Percentiles rank a stretch among this genome's conserved stretches.
phyloP scores from a whole-genome alignment of 2,888 invertebrate genomes.

The Linnaemya tessellans region DNA sequence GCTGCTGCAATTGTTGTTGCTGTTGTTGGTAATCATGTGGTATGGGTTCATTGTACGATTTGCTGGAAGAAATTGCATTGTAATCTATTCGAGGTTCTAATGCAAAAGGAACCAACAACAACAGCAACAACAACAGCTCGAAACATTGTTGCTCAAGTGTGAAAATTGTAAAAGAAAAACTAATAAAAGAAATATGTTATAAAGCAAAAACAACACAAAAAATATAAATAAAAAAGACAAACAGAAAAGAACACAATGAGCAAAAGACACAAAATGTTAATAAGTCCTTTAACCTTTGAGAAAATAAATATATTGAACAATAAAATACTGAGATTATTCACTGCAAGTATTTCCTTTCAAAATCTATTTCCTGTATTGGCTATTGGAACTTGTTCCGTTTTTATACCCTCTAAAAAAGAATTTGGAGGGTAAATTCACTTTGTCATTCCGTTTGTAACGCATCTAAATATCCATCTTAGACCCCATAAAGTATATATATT shows the following conservation, averaged over 20 bases:
- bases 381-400: slow-evolving; percentile 2
- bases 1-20: neutral
- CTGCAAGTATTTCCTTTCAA: slow-evolving; percentile 35
- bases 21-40: slow-evolving; percentile 15
- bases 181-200: slow-evolving; percentile 17
- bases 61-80: slow-evolving; percentile 59
- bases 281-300: slow-evolving; percentile 68
- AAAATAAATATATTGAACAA: neutral
- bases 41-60: slow-evolving; percentile 69
- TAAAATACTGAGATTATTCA: slow-evolving; percentile 53
- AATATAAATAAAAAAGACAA: neutral
- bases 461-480: too few species aligned
- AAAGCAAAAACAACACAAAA: slow-evolving; percentile 4
- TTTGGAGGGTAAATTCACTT: too few species aligned
- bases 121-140: slow-evolving; percentile 9
- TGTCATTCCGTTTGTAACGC: too few species aligned
- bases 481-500: too few species aligned
- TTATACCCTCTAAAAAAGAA: slow-evolving; percentile 7
- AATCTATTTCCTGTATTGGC: slow-evolving; percentile 55
- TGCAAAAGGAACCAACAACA: slow-evolving; percentile 58
- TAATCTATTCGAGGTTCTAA: slow-evolving; percentile 63
- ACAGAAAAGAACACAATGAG: neutral
- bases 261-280: slow-evolving; percentile 48
- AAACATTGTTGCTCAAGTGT: slow-evolving; percentile 63
- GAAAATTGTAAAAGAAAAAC: slow-evolving; percentile 53